Evolutionary conservation across 2,113 vertebrate genomes (phyloP).

Genomic region (Mesoclemmys tuberculata): DNA sequence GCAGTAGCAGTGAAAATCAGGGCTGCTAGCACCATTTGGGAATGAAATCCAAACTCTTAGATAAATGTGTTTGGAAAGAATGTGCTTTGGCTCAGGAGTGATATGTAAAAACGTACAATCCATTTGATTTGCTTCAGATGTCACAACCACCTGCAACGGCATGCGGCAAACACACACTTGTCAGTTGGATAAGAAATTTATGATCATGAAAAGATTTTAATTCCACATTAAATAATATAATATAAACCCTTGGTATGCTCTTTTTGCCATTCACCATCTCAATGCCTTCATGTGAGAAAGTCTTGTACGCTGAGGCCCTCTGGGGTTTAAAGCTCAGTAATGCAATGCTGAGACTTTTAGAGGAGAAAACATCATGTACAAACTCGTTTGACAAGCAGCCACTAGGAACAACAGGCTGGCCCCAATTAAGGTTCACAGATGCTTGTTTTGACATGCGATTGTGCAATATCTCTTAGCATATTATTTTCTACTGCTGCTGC

Average conservation of each 20-base stretch:
- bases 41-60: conserved; percentile 44
- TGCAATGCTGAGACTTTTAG: neutral
- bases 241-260: conserved; percentile 7
- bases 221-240: neutral
- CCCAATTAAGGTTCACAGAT: neutral
- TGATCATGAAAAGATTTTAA: neutral
- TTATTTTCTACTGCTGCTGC: fast-evolving
- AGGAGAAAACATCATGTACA: neutral
- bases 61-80: conserved; percentile 5
- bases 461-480: neutral
- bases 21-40: neutral
- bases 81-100: conserved; percentile 8
- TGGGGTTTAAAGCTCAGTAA: neutral
- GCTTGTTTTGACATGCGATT: fast-evolving
- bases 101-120: conserved; percentile 12
- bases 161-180: conserved; percentile 21
- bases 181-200: neutral
- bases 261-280: neutral
- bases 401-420: neutral
- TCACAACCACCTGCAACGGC: conserved; percentile 57
- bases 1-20: neutral
- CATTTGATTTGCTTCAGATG: conserved; percentile 29
- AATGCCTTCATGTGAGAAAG: neutral
- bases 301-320: neutral
- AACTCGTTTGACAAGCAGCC: neutral